A percentile compares a stretch with the other conserved stretches of the same genome.
phyloP scores from a whole-genome alignment of 2,113 vertebrate species.

The Pituophis catenifer region DNA sequence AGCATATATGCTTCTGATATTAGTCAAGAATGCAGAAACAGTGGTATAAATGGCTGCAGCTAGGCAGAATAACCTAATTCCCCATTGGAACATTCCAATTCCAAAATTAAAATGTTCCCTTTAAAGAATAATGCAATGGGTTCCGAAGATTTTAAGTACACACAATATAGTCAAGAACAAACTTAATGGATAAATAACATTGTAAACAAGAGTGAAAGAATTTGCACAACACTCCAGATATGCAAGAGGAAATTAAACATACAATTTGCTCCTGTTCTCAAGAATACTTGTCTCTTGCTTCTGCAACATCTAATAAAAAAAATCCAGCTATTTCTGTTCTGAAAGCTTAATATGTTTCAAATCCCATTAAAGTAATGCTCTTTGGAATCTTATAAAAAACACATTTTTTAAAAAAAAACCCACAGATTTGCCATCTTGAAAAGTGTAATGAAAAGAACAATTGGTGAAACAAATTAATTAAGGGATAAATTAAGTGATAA shows the following conservation, averaged over 20 bases:
- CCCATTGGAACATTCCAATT: background rate
- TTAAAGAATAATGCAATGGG: background rate
- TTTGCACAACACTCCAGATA: background rate
- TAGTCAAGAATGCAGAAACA: background rate
- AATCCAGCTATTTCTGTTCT: background rate
- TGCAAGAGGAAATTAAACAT: background rate
- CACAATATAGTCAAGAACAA: background rate
- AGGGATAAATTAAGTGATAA: constrained; percentile 17
- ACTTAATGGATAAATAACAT: background rate
- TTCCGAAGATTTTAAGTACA: background rate
- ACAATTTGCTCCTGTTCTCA: background rate
- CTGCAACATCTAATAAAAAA: background rate
- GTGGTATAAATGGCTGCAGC: background rate
- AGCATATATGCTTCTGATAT: background rate
- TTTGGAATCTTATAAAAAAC: constrained; percentile 12
- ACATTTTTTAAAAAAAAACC: background rate
- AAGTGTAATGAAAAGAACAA: constrained; percentile 56
- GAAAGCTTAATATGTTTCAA: background rate
- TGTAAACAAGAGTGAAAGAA: background rate
- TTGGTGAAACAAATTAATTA: constrained; percentile 8
- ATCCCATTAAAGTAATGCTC: background rate
- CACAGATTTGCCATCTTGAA: constrained; percentile 57
- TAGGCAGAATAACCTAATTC: background rate
- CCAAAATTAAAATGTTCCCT: background rate
- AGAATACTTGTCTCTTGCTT: background rate